A percentile compares a stretch with the other conserved stretches of the same genome.
These are phyloP conservation scores for Adineta ricciae DNA, from an alignment of 2,888 invertebrate species.

Conservation along the genomic window DNA sequence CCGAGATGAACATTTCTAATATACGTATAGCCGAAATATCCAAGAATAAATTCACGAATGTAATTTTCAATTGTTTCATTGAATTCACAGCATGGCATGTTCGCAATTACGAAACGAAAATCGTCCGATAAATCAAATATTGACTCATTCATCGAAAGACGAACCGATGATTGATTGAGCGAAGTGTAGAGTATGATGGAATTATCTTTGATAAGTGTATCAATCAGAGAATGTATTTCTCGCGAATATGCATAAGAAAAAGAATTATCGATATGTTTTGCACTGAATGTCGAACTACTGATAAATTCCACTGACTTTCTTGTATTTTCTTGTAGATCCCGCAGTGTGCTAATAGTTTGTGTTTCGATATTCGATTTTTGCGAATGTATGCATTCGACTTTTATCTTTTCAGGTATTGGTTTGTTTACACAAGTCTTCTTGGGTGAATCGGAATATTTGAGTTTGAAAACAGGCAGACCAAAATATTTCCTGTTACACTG, in stretches of 20 bases:
- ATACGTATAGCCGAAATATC: background rate
- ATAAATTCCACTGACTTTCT: background rate
- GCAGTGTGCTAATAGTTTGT: background rate
- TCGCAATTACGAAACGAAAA: background rate
- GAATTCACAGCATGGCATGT: background rate
- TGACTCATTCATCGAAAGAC: background rate
- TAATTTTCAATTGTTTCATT: background rate
- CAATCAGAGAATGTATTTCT: background rate
- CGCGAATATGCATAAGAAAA: background rate
- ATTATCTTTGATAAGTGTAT: background rate
- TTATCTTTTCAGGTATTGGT: background rate
- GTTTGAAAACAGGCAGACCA: background rate
- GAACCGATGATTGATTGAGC: background rate
- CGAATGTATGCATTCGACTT: background rate
- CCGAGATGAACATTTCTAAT: background rate
- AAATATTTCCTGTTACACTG: background rate
- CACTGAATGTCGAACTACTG: background rate
- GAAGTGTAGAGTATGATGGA: background rate
- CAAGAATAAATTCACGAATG: background rate
- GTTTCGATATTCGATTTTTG: background rate
- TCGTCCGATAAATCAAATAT: background rate
- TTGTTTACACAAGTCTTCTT: background rate
- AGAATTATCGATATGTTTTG: background rate
- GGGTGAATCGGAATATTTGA: background rate
- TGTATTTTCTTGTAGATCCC: background rate